Conservation (phyloP, 2,888 invertebrate genomes). For the Xestia sexstrigata region DNA sequence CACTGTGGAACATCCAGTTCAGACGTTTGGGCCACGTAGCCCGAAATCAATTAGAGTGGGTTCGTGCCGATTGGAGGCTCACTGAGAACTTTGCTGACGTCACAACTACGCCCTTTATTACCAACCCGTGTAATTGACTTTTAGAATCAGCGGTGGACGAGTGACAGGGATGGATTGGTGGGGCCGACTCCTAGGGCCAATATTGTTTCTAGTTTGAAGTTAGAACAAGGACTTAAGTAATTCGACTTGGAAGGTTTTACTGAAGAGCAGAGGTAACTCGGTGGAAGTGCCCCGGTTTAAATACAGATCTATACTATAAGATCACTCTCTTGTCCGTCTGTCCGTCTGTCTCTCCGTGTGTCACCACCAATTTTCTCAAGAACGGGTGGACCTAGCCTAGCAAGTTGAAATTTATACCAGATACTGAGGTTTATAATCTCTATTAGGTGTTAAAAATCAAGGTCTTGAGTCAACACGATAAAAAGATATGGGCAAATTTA, state of each 20-base stretch:
- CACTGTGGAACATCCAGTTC: constrained; percentile 40
- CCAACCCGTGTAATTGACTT: constrained; percentile 67
- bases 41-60: constrained; percentile 67
- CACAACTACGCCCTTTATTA: constrained; percentile 65
- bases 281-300: no score
- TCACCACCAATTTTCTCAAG: no score
- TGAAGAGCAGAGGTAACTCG: no score
- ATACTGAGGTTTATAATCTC: no score
- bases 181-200: neutral
- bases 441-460: no score
- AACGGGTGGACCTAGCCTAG: no score
- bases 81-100: constrained; percentile 66
- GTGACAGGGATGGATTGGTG: constrained; percentile 58
- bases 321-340: no score
- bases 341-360: no score
- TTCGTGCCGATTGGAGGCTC: constrained; percentile 61
- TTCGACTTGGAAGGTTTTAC: constrained; percentile 3
- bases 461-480: no score
- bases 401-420: no score
- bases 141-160: constrained; percentile 63
- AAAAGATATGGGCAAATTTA: no score
- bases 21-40: constrained; percentile 56
- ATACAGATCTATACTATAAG: no score
- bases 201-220: constrained; percentile 35
- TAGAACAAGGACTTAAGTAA: constrained; percentile 8